These are phyloP conservation scores for Griposia aprilina DNA, from an alignment of 2,888 invertebrate species.

Conservation along the genomic window DNA sequence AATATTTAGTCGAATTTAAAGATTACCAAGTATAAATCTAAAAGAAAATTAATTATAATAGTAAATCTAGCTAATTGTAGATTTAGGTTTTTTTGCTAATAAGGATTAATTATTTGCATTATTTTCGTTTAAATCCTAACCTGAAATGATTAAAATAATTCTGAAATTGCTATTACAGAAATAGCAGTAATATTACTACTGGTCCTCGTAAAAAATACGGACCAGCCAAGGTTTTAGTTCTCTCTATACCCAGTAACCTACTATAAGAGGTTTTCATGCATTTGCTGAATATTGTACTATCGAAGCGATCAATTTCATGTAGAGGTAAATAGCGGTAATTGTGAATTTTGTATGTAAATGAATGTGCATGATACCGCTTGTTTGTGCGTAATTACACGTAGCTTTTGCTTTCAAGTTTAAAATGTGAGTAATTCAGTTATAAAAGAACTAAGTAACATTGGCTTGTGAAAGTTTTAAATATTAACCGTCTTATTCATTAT, in stretches of 20 bases:
- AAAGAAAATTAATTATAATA: too few relatives aligned
- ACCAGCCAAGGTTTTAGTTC: neutral
- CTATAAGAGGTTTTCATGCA: too few relatives aligned
- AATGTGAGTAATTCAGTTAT: neutral
- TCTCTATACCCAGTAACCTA: neutral
- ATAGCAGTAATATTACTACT: neutral
- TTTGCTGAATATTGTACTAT: conserved; percentile 26
- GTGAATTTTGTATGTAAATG: conserved; percentile 35
- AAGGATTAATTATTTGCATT: too few relatives aligned
- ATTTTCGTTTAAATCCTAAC: neutral
- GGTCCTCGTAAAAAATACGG: neutral
- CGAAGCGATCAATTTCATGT: conserved; percentile 6
- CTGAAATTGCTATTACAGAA: neutral
- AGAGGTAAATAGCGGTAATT: conserved; percentile 30
- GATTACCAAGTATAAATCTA: neutral
- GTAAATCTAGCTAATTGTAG: neutral
- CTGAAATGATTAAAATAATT: neutral
- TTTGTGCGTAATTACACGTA: conserved; percentile 25
- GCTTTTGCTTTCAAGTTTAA: conserved; percentile 25
- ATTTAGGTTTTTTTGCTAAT: neutral
- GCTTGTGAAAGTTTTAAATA: neutral
- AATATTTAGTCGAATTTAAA: neutral
- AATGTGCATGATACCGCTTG: conserved; percentile 62
- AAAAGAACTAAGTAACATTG: neutral
- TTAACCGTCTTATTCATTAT: too few relatives aligned